A percentile compares a stretch with the other conserved stretches of the same genome.
Evolutionary conservation across 2,888 invertebrate genomes (phyloP).

Genomic region (Epirrhoe tristata): DNA sequence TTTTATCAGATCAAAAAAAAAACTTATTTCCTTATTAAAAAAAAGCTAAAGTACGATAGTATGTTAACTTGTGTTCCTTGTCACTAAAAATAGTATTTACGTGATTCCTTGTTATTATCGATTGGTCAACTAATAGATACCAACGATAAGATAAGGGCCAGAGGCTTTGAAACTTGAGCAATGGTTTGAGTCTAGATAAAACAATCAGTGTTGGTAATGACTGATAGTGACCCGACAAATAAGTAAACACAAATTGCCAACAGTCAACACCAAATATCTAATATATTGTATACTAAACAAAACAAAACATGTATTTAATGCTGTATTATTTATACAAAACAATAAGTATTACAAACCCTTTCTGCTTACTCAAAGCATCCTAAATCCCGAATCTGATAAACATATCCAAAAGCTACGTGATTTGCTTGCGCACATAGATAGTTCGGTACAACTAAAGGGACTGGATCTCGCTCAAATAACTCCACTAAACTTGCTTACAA

Average conservation of each 20-base stretch:
- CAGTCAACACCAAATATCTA: background rate
- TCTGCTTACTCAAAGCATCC: background rate
- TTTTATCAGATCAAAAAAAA: no score
- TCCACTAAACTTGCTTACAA: constrained; percentile 10
- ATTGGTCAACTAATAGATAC: background rate
- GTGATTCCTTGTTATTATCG: background rate
- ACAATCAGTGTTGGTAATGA: background rate
- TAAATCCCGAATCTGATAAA: background rate
- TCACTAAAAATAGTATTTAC: background rate
- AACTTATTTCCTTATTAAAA: no score
- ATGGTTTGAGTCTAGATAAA: background rate
- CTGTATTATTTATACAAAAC: no score
- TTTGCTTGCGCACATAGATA: background rate
- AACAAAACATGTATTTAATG: no score
- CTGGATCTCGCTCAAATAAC: constrained; percentile 4
- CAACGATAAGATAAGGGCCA: background rate
- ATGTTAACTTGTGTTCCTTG: background rate
- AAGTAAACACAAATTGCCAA: background rate
- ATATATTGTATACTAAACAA: no score
- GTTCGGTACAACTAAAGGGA: background rate
- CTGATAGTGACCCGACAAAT: background rate
- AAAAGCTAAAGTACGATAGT: background rate
- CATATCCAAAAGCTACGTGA: background rate
- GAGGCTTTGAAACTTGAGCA: background rate
- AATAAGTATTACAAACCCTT: background rate